Evolutionary conservation across 2,113 vertebrate species (phyloP), one percentile per base, ranked within the genome.

Genomic region (Camelus bactrianus): DNA sequence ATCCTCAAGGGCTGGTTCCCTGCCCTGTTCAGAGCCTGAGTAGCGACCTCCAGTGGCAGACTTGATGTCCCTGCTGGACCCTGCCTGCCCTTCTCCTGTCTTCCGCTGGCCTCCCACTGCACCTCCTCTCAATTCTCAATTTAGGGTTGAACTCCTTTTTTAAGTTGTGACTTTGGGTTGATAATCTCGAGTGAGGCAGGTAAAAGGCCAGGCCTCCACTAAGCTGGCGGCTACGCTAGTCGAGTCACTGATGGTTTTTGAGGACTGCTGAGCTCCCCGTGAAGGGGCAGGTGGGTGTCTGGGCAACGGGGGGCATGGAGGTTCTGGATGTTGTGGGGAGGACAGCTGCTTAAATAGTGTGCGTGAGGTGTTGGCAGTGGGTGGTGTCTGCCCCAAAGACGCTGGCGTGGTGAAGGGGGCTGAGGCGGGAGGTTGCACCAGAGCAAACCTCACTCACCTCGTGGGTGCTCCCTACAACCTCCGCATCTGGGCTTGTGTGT

Each of bases 81-180:
- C 42, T 30, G 42, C 15, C 14, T 17, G 22, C 38, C 38, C 17
- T 1, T 6, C 6, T 0, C 0, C 3, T 10, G 28, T 70, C 54
- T 79, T n/a, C n/a, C 0, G 24, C 22, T 62, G 79, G 50, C 17
- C 16, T 52, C 73, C 35, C n/a, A 24, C 10, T 0, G 16, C 3
- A 2, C 32, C 28, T n/a, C 26, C 19, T 89, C 30, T 72, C 75
- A 13, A 13, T 80, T 89, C 30, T 72, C 75, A 13, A 13, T 80
- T 48, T 72, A 65, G 8, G 14, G n/a, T 50, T 30, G 48, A 80
- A 28, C 30, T 79, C 35, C 6, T 50, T 79, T 64, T 85, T 85
- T 24, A n/a, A 77, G 72, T 30, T 32, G 30, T 64, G 60, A 22
- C 52, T 60, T 73, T 26, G 73, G 50, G 26, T 22, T 65, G 60